Base-by-base conservation (phyloP, 2,888 invertebrate genomes). In the Cryptus armator region DNA sequence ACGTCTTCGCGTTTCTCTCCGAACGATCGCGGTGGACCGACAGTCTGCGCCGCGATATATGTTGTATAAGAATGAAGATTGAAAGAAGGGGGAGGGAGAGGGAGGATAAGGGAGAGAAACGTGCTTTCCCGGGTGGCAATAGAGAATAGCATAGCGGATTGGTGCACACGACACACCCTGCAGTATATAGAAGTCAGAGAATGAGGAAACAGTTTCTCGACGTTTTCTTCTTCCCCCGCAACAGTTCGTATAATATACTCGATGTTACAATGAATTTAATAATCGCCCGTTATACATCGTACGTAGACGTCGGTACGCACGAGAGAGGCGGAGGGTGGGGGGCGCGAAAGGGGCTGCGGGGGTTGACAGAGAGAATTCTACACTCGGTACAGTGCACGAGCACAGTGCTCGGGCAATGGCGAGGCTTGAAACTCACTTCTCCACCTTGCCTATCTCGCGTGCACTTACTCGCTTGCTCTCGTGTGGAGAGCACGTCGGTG, bases 381-480 rank as follows among this genome's bases (percentile, higher is more conserved):
- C 29, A 62, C 62, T 62, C 29, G 32, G 62, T 7, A 62, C n/a
- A 62, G 32, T 62, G 32, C 29, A 32, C 62, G 62, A 12, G 62
- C 62, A 62, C 67, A 59, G 66, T 67, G 75, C 68, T 82, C 79
- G 83, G 85, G 85, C 85, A 87, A 85, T 87, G 87, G 86, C 89
- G 88, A 87, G 85, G 80, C 85, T 87, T 88, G 67, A 59, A 85
- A 86, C 83, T 88, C 84, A 85, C 64, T 75, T 70, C 44, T 6
- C 46, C 68, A 29, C 12, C 32, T 62, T 62, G 62, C 24, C 44
- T 74, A 16, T 62, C 62, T 64, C 19, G 53, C 56, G 12, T 72
- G 6, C 53, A 16, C 29, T 24, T 67, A 24, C 59, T 68, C 68
- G 3, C 68, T 43, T 37, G 59, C 59, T 70, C 78, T 68, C 66